Evolutionary conservation across 2,888 invertebrate species (phyloP).

Genomic region (Dastarcus helophoroides): DNA sequence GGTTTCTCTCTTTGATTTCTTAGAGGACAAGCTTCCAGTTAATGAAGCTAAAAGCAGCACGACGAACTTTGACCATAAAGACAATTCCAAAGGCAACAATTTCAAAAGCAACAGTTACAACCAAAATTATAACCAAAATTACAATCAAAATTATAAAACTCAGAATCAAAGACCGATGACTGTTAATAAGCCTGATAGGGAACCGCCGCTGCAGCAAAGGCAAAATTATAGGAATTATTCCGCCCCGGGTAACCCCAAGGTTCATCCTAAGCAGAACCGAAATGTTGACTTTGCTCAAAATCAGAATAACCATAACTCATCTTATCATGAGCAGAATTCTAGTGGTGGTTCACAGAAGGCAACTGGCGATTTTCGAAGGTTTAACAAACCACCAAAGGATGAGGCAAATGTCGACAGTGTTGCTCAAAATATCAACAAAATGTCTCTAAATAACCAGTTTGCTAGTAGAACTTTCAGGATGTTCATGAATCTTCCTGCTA

Average conservation of each 20-base stretch:
- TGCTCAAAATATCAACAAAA: slow-evolving; percentile 18
- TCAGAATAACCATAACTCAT: too few relatives aligned
- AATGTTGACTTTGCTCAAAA: too few relatives aligned
- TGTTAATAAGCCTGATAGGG: not conserved
- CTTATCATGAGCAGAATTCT: too few relatives aligned
- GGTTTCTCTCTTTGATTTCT: slow-evolving; percentile 70
- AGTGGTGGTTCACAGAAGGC: too few relatives aligned
- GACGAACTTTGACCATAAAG: slow-evolving; percentile 26
- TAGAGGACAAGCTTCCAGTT: slow-evolving; percentile 67
- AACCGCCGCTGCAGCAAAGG: not conserved
- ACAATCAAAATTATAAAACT: not conserved
- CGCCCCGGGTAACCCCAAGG: not conserved
- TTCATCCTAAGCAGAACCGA: not conserved
- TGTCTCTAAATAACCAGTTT: slow-evolving; percentile 32
- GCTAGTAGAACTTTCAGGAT: slow-evolving; percentile 31
- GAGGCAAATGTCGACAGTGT: slow-evolving; percentile 3
- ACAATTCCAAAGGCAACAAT: slow-evolving; percentile 21
- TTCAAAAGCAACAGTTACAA: slow-evolving; percentile 1
- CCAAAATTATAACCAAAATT: not conserved
- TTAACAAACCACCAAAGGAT: not conserved
- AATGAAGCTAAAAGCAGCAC: slow-evolving; percentile 27
- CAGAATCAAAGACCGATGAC: not conserved
- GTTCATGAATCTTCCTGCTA: slow-evolving; percentile 28
- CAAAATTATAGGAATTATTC: not conserved
- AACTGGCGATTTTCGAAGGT: too few relatives aligned